phyloP scores from a whole-genome alignment of 2,113 vertebrate species.

The Astur gentilis region DNA sequence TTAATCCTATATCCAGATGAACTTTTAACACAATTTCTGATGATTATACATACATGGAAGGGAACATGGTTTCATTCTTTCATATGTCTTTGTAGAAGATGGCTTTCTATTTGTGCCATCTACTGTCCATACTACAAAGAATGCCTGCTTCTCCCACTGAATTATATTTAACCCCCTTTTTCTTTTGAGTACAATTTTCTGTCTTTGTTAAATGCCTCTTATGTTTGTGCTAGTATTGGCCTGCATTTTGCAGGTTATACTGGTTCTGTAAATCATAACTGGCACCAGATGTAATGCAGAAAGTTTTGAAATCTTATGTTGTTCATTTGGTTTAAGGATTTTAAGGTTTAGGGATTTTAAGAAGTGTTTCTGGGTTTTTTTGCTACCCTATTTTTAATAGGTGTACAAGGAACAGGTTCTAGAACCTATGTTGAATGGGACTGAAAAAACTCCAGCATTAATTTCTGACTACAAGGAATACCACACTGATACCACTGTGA shows the following conservation, averaged over 20 bases:
- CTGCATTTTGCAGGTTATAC: not conserved
- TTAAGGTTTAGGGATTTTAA: not conserved
- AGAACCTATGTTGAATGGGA: conserved; percentile 96
- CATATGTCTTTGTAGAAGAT: not conserved
- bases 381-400: conserved; percentile 61
- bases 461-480: conserved; percentile 98
- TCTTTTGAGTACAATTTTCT: not conserved
- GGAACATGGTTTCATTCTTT: not conserved
- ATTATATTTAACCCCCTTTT: not conserved
- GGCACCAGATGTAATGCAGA: not conserved
- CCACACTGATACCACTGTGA: conserved; percentile 95
- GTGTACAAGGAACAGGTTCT: conserved; percentile 96
- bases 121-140: not conserved
- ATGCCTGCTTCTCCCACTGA: not conserved
- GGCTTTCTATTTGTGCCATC: not conserved
- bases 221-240: not conserved
- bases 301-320: not conserved
- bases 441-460: conserved; percentile 93
- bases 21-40: not conserved
- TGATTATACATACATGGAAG: not conserved
- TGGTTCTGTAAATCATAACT: not conserved
- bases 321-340: not conserved
- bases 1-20: not conserved
- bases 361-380: not conserved
- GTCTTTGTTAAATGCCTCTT: not conserved